phyloP scores from a whole-genome alignment of 2,113 vertebrate genomes.

The Antennarius striatus region DNA sequence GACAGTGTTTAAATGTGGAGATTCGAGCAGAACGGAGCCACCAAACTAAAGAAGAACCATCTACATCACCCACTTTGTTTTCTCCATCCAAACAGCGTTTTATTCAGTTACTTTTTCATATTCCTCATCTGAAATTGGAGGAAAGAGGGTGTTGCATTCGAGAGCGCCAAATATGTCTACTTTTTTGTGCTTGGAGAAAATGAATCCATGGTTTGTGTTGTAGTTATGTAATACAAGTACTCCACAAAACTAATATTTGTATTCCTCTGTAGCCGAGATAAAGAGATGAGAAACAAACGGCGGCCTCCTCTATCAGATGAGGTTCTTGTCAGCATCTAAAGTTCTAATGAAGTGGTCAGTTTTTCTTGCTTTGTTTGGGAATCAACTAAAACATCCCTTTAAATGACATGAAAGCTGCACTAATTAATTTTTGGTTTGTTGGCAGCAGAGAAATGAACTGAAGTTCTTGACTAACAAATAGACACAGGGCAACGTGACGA shows the following conservation, averaged over 20 bases:
- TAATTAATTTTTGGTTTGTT: conserved; percentile 1
- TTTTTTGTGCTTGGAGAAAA: conserved; percentile 11
- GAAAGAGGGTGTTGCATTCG: conserved; percentile 13
- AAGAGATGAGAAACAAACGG: too few species aligned
- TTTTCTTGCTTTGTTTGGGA: background rate
- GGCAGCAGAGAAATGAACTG: background rate
- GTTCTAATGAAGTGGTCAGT: conserved; percentile 9
- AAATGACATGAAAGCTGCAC: conserved; percentile 8
- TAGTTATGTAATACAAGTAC: too few species aligned
- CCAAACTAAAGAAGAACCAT: conserved; percentile 60
- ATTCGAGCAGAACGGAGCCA: conserved; percentile 71
- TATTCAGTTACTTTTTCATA: conserved; percentile 25
- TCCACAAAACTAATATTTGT: too few species aligned
- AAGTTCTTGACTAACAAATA: too few species aligned
- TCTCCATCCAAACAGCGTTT: too few species aligned
- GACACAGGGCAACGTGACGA: too few species aligned
- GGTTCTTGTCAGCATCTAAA: too few species aligned
- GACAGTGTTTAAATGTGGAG: conserved; percentile 68
- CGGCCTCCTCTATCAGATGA: too few species aligned
- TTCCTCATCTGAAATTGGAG: background rate
- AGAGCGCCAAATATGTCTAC: conserved; percentile 4
- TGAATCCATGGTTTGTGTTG: background rate
- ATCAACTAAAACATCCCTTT: too few species aligned
- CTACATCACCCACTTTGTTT: conserved; percentile 38
- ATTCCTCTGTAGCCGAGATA: too few species aligned